These are phyloP conservation scores for Scartelaos histophorus DNA, from an alignment of 2,113 vertebrate species.

Conservation along the genomic window DNA sequence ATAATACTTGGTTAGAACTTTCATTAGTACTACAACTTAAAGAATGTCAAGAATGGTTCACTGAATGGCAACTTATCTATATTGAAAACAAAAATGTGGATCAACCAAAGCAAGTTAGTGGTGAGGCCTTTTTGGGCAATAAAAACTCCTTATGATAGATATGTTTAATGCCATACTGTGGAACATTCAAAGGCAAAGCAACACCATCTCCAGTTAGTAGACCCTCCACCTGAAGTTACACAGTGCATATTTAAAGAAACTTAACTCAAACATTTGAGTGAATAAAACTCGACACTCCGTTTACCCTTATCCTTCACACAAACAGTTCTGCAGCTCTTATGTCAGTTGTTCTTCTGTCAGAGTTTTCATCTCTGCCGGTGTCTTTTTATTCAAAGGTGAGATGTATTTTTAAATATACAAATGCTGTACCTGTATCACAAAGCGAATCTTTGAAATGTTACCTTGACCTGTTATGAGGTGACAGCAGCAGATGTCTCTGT, in stretches of 20 bases:
- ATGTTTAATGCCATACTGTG: neutral
- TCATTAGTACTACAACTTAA: too few relatives aligned
- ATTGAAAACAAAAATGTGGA: too few relatives aligned
- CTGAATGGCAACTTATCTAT: too few relatives aligned
- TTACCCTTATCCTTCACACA: slow-evolving; percentile 34
- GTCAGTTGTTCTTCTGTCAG: slow-evolving; percentile 11
- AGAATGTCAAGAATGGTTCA: too few relatives aligned
- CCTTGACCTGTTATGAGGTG: neutral
- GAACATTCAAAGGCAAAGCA: neutral
- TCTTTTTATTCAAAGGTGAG: neutral
- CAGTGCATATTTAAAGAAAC: neutral
- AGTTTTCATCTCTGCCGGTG: neutral
- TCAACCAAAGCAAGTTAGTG: too few relatives aligned
- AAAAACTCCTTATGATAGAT: neutral
- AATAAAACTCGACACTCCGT: neutral
- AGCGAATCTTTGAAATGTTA: neutral
- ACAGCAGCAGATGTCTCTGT: neutral
- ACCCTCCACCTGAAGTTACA: neutral
- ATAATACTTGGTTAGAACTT: too few relatives aligned
- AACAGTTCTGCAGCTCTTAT: slow-evolving; percentile 26
- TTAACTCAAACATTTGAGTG: neutral
- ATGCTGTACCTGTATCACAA: neutral
- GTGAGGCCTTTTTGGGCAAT: too few relatives aligned
- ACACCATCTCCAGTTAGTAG: neutral
- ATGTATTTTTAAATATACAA: slow-evolving; percentile 1